Conservation (phyloP, 2,113 vertebrate species). For the Centrocercus urophasianus region DNA sequence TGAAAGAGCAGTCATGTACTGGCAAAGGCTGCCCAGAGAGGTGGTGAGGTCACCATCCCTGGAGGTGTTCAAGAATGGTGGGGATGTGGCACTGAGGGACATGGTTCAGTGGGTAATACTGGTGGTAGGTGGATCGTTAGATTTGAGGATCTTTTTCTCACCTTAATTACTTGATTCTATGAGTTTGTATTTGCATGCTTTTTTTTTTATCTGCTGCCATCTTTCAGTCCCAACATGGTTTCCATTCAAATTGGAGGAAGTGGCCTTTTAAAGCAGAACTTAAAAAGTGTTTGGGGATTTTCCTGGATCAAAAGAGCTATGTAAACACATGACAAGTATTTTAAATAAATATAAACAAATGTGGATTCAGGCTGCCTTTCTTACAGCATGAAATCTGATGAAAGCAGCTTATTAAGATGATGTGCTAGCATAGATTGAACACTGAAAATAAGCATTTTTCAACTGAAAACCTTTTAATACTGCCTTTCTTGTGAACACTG, state of each 20-base stretch:
- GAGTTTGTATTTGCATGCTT: not conserved
- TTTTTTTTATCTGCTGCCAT: not conserved
- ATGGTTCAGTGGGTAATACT: no score
- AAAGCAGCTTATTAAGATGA: constrained; percentile 33
- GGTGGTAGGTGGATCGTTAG: no score
- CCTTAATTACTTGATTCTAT: no score
- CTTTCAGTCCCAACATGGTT: not conserved
- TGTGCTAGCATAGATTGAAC: constrained; percentile 7
- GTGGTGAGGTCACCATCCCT: no score
- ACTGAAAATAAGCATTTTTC: constrained; percentile 32
- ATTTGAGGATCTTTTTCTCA: no score
- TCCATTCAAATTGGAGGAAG: not conserved
- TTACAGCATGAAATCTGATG: constrained; percentile 26
- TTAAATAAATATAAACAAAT: constrained; percentile 65
- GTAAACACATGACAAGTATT: constrained; percentile 58
- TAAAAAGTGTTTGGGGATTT: constrained; percentile 12
- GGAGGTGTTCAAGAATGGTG: no score
- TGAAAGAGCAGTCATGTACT: no score
- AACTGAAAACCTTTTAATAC: not conserved
- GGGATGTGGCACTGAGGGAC: no score
- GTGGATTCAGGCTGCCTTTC: not conserved
- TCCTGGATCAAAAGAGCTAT: constrained; percentile 37
- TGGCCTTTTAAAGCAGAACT: constrained; percentile 6
- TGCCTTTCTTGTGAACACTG: not conserved
- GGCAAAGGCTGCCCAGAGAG: no score